Conservation (phyloP, 2,888 invertebrate species). For the Drosophila hamatofila region DNA sequence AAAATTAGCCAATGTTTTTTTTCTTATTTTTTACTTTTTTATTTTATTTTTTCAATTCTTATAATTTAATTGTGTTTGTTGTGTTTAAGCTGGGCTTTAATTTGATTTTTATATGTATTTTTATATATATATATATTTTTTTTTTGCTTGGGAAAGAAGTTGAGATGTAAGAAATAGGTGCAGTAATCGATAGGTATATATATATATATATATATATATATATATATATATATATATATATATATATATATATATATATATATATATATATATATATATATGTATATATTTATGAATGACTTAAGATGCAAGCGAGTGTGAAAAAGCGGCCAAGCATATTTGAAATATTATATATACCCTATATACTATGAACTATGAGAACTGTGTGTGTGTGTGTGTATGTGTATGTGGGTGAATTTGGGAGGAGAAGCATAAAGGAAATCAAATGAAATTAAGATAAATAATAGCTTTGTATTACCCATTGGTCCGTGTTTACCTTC, state of each 20-base stretch:
- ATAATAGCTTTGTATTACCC: slow-evolving; percentile 27
- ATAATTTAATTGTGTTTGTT: slow-evolving; percentile 40
- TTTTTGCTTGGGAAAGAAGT: slow-evolving; percentile 11
- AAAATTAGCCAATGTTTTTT: slow-evolving; percentile 59
- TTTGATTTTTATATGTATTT: slow-evolving; percentile 15
- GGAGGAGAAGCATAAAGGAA: not conserved
- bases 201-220: slow-evolving; percentile 5
- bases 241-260: slow-evolving; percentile 14
- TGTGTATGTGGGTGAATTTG: not conserved
- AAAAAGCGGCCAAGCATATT: slow-evolving; percentile 38
- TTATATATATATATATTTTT: not conserved
- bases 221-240: slow-evolving; percentile 23
- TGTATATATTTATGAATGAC: slow-evolving; percentile 25
- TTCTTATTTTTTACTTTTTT: not conserved
- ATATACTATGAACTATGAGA: slow-evolving; percentile 20
- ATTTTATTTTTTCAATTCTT: slow-evolving; percentile 15
- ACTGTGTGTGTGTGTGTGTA: not conserved
- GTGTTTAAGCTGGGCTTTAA: slow-evolving; percentile 51
- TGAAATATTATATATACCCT: slow-evolving; percentile 26
- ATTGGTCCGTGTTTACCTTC: slow-evolving; percentile 61
- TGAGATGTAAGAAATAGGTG: slow-evolving; percentile 31
- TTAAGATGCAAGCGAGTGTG: slow-evolving; percentile 44
- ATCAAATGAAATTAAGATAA: not conserved
- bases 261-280: slow-evolving; percentile 17
- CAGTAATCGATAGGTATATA: slow-evolving; percentile 29